Evolutionary conservation across 1,140 invertebrate species (phyloP).

Genomic region (Aphelinus atriplicis): DNA sequence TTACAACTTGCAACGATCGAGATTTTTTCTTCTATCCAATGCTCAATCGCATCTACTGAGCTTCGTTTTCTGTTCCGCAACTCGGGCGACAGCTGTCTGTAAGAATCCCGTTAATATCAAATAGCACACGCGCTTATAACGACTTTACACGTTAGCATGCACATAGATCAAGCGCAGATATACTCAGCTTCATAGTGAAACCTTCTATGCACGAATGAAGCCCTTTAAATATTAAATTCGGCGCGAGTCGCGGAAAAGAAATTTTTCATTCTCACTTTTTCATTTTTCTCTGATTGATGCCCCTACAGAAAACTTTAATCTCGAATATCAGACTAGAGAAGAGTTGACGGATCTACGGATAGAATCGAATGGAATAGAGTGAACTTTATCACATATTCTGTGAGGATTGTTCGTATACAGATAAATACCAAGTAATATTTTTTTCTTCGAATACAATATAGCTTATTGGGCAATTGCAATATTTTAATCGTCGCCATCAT

Average conservation of each 20-base stretch:
- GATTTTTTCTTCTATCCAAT: background rate
- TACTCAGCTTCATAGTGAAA: slow-evolving; percentile 18
- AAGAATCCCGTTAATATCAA: slow-evolving; percentile 23
- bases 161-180: slow-evolving; percentile 20
- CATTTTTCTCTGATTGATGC: slow-evolving; percentile 11
- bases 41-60: slow-evolving; percentile 7
- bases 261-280: slow-evolving; percentile 8
- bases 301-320: slow-evolving; percentile 3
- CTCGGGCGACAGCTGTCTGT: background rate
- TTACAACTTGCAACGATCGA: slow-evolving; percentile 31
- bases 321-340: background rate
- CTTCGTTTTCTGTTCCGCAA: slow-evolving; percentile 7
- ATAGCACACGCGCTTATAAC: slow-evolving; percentile 4
- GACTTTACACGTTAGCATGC: slow-evolving; percentile 2
- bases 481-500: too few relatives aligned
- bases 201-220: slow-evolving; percentile 3
- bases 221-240: background rate
- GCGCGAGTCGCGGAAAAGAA: slow-evolving; percentile 20
- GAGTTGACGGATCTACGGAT: too few relatives aligned
- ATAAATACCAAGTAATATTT: too few relatives aligned
- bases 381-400: too few relatives aligned
- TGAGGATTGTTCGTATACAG: too few relatives aligned
- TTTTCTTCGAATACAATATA: too few relatives aligned
- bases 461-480: too few relatives aligned
- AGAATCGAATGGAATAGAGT: too few relatives aligned